Conservation (phyloP, 2,888 invertebrate genomes). For the Bombylius discolor region DNA sequence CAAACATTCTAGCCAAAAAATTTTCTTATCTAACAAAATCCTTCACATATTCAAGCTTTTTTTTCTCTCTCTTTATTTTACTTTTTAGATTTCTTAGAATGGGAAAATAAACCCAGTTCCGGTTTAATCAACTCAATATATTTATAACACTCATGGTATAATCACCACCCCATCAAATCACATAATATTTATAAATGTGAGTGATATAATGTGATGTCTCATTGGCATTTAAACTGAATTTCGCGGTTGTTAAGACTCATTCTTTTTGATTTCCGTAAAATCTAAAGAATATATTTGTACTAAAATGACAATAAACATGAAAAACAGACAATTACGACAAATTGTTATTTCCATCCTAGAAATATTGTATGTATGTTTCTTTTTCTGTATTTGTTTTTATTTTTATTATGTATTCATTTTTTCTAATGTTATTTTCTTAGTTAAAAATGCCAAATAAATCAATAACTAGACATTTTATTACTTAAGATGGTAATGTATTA, state of each 20-base stretch:
- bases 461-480: constrained; percentile 3
- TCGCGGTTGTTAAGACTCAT: neutral
- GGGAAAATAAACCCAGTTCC: no score
- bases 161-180: no score
- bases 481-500: constrained; percentile 1
- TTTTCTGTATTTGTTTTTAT: neutral
- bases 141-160: no score
- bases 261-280: neutral
- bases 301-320: no score
- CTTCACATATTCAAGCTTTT: neutral
- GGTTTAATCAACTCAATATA: no score
- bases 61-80: no score
- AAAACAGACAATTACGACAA: no score
- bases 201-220: no score
- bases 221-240: neutral
- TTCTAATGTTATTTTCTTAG: neutral
- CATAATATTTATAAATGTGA: no score
- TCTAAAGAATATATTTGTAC: no score
- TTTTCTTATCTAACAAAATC: neutral
- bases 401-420: neutral
- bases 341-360: no score
- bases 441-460: constrained; percentile 2
- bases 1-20: neutral
- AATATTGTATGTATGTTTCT: neutral
- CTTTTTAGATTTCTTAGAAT: no score